Evolutionary conservation across 2,113 vertebrate genomes (phyloP).

Genomic region (Bujurquina vittata): DNA sequence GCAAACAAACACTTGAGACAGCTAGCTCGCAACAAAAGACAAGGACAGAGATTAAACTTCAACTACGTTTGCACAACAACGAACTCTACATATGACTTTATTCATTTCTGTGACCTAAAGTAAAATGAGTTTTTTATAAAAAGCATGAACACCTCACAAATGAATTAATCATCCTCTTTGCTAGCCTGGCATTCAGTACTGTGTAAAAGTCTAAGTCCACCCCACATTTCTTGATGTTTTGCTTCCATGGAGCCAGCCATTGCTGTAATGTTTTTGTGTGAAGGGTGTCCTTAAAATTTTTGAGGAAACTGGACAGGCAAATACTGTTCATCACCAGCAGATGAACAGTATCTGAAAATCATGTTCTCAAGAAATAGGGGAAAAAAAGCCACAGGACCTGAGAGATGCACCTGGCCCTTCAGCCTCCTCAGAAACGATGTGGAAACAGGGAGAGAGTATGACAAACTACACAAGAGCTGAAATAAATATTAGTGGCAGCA

Average conservation of each 20-base stretch:
- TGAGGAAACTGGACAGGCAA: neutral
- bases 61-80: neutral
- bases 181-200: no score
- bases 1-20: neutral
- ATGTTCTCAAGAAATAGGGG: no score
- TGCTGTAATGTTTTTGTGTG: no score
- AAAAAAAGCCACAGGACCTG: neutral
- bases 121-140: neutral
- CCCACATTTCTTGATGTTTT: no score
- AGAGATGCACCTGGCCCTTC: neutral
- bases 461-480: neutral
- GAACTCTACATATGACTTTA: no score
- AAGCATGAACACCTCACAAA: neutral
- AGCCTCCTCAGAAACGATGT: neutral
- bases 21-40: constrained; percentile 14
- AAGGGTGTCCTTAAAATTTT: no score
- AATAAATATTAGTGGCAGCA: neutral
- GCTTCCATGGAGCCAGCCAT: no score
- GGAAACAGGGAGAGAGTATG: neutral
- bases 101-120: no score
- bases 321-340: neutral
- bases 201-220: no score
- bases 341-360: neutral
- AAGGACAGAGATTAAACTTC: neutral
- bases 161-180: neutral